These are phyloP conservation scores for Calycopis cecrops DNA, from an alignment of 1,140 invertebrate species.

Conservation along the genomic window DNA sequence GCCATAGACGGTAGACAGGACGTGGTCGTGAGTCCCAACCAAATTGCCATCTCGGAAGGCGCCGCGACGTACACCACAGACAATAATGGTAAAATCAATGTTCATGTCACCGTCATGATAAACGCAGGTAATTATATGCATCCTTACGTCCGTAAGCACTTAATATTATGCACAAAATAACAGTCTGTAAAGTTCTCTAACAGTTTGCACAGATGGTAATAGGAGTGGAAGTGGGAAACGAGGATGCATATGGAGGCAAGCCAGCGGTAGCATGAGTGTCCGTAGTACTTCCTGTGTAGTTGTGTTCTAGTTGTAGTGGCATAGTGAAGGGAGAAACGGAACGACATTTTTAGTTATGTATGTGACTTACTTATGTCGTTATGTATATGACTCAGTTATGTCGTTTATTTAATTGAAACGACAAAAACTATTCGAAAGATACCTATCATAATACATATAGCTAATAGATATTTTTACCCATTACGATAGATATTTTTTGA, in stretches of 20 bases:
- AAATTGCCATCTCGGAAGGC: constrained; percentile 66
- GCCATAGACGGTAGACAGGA: constrained; percentile 76
- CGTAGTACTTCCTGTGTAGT: constrained; percentile 20
- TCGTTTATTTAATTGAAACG: not conserved
- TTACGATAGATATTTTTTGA: too few species aligned
- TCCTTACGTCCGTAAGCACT: constrained; percentile 59
- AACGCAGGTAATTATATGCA: constrained; percentile 78
- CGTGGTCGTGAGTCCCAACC: constrained; percentile 48
- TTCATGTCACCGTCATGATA: constrained; percentile 88
- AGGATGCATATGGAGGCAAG: constrained; percentile 74
- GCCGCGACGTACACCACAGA: constrained; percentile 80
- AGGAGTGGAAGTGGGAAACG: constrained; percentile 39
- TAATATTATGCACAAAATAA: constrained; percentile 48
- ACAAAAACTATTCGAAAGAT: too few species aligned
- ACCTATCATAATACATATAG: too few species aligned
- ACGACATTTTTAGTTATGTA: not conserved
- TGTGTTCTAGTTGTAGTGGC: constrained; percentile 15
- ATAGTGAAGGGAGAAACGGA: constrained; percentile 9
- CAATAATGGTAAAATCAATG: constrained; percentile 92
- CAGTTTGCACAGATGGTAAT: constrained; percentile 38
- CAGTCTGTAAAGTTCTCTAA: constrained; percentile 25
- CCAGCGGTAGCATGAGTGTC: constrained; percentile 52
- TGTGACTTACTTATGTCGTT: not conserved
- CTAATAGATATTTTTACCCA: too few species aligned
- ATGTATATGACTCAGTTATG: not conserved